These are phyloP conservation scores for Porites lobata DNA, from an alignment of 92 coral and sea anemone species.

Conservation along the genomic window DNA sequence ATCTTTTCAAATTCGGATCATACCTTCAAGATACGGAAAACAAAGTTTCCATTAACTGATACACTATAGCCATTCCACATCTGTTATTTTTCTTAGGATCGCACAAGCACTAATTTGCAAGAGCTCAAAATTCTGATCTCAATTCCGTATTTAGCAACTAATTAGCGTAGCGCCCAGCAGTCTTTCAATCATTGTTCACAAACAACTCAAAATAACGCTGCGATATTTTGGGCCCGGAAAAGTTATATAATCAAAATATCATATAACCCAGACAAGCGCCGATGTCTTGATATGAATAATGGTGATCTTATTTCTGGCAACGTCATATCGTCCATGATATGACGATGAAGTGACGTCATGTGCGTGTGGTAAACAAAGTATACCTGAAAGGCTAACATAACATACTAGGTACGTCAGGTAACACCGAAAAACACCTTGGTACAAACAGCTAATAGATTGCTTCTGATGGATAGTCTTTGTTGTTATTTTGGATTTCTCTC, in stretches of 20 bases:
- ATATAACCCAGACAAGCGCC: background rate
- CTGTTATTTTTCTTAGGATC: background rate
- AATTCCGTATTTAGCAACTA: background rate
- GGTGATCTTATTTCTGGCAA: background rate
- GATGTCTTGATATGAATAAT: background rate
- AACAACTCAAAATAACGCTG: background rate
- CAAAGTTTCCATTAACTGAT: too few relatives aligned
- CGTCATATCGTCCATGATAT: background rate
- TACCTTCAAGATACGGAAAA: too few relatives aligned
- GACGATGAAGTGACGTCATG: slow-evolving; percentile 1
- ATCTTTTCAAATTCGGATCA: background rate
- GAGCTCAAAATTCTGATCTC: background rate
- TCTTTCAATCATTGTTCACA: background rate
- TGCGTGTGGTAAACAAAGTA: background rate
- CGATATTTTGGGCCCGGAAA: background rate
- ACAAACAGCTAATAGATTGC: too few relatives aligned
- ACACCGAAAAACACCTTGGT: too few relatives aligned
- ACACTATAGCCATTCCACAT: too few relatives aligned
- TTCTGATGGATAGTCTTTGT: too few relatives aligned
- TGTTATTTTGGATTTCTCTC: too few relatives aligned
- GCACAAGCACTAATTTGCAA: background rate
- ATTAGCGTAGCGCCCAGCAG: background rate
- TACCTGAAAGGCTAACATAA: too few relatives aligned
- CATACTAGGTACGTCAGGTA: too few relatives aligned
- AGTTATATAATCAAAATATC: too few relatives aligned